A percentile compares a stretch with the other conserved stretches of the same genome.
phyloP scores from a whole-genome alignment of 2,888 invertebrate species.

The Ametastegia equiseti region DNA sequence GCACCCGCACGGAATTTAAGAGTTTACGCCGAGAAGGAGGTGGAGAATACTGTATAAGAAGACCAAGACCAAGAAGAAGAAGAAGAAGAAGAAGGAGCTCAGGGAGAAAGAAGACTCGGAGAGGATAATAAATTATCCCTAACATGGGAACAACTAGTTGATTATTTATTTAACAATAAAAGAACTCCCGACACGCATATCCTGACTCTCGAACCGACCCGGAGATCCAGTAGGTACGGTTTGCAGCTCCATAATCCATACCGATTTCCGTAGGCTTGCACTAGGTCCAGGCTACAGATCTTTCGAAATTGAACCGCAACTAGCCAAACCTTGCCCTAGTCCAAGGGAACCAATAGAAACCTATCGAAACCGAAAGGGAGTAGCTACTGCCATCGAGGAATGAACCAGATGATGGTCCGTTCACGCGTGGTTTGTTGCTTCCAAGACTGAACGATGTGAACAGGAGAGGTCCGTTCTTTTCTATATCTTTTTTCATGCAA shows the following conservation, averaged over 20 bases:
- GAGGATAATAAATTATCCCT: conserved; percentile 72
- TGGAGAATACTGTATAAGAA: no score
- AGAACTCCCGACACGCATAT: conserved; percentile 57
- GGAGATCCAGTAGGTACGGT: not conserved
- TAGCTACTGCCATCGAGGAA: not conserved
- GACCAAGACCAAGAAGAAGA: not conserved
- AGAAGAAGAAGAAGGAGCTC: not conserved
- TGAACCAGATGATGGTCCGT: not conserved
- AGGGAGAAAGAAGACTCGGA: conserved; percentile 46
- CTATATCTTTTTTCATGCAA: not conserved
- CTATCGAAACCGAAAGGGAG: not conserved
- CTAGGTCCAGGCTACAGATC: no score
- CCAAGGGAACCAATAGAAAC: not conserved
- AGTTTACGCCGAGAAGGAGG: conserved; percentile 34
- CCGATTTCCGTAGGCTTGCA: not conserved
- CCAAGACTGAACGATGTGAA: conserved; percentile 13
- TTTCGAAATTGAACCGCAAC: no score
- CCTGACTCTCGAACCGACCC: conserved; percentile 6
- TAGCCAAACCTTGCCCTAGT: not conserved
- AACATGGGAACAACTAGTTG: conserved; percentile 69
- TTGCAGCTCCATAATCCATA: not conserved
- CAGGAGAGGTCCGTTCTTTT: not conserved
- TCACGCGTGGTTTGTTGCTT: conserved; percentile 35
- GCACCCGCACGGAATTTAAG: conserved; percentile 40
- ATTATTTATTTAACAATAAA: conserved; percentile 75